Evolutionary conservation across 2,888 invertebrate species (phyloP).

Genomic region (Apamea epomidion): DNA sequence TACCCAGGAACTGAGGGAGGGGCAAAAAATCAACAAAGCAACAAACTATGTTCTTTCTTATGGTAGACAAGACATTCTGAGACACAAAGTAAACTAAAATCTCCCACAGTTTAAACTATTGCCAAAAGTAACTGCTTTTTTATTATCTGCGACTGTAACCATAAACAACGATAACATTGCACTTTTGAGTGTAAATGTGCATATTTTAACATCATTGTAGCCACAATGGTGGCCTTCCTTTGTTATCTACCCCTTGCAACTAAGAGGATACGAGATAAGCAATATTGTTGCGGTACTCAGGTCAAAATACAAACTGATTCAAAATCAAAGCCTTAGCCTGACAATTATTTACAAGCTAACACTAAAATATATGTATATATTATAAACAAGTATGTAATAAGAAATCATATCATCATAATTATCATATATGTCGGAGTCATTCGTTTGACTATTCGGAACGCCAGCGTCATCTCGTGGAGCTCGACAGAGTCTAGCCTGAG

Average conservation of each 20-base stretch:
- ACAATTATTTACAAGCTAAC: too few species aligned
- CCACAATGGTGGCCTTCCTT: background rate
- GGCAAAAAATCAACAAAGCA: background rate
- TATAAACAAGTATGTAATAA: too few species aligned
- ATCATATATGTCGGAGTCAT: too few species aligned
- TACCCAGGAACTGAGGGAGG: background rate
- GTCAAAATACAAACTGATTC: background rate
- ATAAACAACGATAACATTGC: conserved; percentile 29
- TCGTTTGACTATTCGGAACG: too few species aligned
- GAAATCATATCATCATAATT: too few species aligned
- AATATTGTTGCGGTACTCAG: background rate
- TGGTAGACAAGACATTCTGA: background rate
- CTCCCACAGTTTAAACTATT: conserved; percentile 7
- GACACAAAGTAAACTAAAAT: background rate
- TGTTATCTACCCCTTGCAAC: background rate
- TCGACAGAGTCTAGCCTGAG: too few species aligned
- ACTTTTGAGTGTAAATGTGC: conserved; percentile 13
- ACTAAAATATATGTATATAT: too few species aligned
- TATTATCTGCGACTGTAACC: conserved; percentile 19
- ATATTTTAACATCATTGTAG: conserved; percentile 39
- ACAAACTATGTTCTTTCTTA: background rate
- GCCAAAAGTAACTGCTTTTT: conserved; percentile 3
- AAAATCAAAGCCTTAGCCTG: background rate
- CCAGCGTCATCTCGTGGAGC: too few species aligned
- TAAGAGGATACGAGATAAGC: background rate